Percentiles rank a stretch among this genome's conserved stretches.
Conservation (phyloP, 2,113 vertebrate species). For the Damaliscus lunatus region DNA sequence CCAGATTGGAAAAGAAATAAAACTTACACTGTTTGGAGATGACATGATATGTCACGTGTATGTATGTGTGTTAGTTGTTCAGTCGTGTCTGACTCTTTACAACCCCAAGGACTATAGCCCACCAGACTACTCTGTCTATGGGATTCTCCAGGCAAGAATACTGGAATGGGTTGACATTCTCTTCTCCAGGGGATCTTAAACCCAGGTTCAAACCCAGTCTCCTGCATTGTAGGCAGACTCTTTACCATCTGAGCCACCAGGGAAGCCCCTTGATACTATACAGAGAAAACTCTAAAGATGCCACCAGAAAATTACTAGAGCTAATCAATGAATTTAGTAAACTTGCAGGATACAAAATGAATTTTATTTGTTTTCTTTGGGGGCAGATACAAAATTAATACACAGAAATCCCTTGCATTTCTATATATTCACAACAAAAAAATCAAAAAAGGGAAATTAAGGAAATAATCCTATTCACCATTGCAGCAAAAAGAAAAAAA, state of each 20-base stretch:
- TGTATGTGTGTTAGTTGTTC: background rate
- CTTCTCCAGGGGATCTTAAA: background rate
- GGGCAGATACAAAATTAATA: background rate
- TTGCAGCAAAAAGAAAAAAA: background rate
- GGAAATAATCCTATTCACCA: background rate
- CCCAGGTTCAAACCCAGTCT: background rate
- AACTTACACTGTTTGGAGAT: background rate
- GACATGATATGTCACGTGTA: background rate
- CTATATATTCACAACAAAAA: background rate
- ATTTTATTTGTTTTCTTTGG: background rate
- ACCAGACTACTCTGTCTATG: background rate
- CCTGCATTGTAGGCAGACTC: background rate
- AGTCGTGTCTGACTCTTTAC: background rate
- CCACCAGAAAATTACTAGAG: background rate
- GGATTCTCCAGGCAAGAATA: background rate
- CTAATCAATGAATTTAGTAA: background rate
- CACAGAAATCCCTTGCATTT: background rate
- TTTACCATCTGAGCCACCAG: background rate
- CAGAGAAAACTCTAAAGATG: background rate
- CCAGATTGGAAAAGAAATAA: background rate
- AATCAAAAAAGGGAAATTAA: background rate
- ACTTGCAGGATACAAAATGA: background rate
- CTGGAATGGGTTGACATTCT: background rate
- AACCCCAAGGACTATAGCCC: background rate
- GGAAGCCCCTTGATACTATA: background rate